Conservation (phyloP, 1,140 invertebrate genomes). For the Chironomus tepperi region DNA sequence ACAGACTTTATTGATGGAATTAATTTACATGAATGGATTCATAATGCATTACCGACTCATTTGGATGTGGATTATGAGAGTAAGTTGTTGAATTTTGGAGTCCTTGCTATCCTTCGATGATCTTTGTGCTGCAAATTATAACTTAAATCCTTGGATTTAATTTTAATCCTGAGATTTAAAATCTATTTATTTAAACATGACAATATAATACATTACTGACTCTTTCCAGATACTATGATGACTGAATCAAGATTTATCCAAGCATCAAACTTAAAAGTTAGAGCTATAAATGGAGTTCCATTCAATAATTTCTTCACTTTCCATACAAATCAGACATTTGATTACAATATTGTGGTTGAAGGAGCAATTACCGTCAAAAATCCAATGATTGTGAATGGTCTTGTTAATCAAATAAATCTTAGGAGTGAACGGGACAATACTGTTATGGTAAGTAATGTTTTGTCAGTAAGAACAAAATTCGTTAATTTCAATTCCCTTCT, state of each 20-base stretch:
- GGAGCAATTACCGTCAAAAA: constrained; percentile 25
- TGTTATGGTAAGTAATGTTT: constrained; percentile 32
- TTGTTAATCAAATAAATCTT: constrained; percentile 32
- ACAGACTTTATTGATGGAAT: not conserved
- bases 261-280: constrained; percentile 26
- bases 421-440: constrained; percentile 33
- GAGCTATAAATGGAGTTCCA: constrained; percentile 31
- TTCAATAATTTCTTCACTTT: constrained; percentile 31
- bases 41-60: not conserved
- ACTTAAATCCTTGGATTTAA: not conserved
- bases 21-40: not conserved
- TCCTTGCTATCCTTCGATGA: not conserved
- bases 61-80: no score
- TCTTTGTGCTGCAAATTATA: not conserved
- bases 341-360: constrained; percentile 28
- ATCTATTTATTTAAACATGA: not conserved
- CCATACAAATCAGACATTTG: constrained; percentile 32
- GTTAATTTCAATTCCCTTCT: not conserved
- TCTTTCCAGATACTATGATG: not conserved
- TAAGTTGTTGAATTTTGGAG: not conserved
- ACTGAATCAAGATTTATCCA: not conserved
- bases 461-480: no score
- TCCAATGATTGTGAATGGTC: constrained; percentile 10
- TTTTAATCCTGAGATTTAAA: not conserved
- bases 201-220: no score